Conservation (phyloP, 2,888 invertebrate species). For the Ceramica pisi region DNA sequence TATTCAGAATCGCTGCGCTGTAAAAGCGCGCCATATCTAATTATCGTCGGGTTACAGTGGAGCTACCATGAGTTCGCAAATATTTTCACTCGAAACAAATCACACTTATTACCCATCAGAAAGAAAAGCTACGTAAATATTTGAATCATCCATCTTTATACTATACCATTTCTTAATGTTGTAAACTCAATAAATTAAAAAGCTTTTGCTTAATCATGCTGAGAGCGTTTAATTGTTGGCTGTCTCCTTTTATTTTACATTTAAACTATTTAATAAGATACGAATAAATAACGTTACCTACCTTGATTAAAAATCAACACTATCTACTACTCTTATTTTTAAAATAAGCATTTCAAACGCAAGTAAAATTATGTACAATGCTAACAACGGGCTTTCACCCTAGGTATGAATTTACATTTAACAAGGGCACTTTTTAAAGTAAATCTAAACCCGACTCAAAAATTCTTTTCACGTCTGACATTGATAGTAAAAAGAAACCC, state of each 20-base stretch:
- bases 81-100: constrained; percentile 72
- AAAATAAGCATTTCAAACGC: constrained; percentile 15
- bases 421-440: constrained; percentile 55
- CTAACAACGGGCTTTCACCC: constrained; percentile 36
- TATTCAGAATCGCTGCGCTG: constrained; percentile 88
- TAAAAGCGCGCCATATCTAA: constrained; percentile 90
- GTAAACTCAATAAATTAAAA: constrained; percentile 23
- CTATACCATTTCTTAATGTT: constrained; percentile 14
- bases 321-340: constrained; percentile 16
- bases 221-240: constrained; percentile 34
- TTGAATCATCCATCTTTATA: constrained; percentile 27
- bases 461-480: constrained; percentile 63
- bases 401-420: constrained; percentile 44
- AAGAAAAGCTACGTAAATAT: constrained; percentile 47
- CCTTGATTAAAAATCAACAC: constrained; percentile 36
- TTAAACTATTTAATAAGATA: constrained; percentile 37
- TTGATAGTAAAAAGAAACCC: constrained; percentile 65
- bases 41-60: constrained; percentile 85
- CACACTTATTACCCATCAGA: constrained; percentile 68
- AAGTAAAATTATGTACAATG: constrained; percentile 34
- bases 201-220: constrained; percentile 34
- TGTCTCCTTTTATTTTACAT: constrained; percentile 31
- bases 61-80: constrained; percentile 77
- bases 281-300: constrained; percentile 25
- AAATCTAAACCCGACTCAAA: constrained; percentile 53